Conservation (phyloP, 2,797 vertebrate species). For the Xenops minutus region DNA sequence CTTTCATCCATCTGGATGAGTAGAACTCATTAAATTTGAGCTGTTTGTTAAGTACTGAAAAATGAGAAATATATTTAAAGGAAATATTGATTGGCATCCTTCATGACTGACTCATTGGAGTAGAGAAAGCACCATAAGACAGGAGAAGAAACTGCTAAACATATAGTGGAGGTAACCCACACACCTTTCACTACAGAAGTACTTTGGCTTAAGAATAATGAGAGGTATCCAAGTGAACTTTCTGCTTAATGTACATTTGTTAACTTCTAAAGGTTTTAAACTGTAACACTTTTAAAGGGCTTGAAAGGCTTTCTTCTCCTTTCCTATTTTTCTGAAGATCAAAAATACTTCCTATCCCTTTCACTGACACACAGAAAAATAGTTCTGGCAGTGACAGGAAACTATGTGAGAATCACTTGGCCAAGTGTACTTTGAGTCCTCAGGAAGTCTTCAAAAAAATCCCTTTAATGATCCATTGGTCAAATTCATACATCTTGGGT, state of each 20-base stretch:
- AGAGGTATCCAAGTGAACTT: not conserved
- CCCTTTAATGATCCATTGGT: not conserved
- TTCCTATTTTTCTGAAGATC: not conserved
- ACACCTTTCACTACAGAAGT: not conserved
- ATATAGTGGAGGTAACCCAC: not conserved
- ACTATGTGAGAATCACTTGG: not conserved
- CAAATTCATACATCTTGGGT: not conserved
- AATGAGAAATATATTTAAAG: not conserved
- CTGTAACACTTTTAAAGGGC: not conserved
- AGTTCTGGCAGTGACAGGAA: not conserved
- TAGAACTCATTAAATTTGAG: not conserved
- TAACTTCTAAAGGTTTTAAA: not conserved
- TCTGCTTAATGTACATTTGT: not conserved
- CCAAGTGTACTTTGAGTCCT: not conserved
- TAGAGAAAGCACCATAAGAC: not conserved
- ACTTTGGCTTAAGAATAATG: not conserved
- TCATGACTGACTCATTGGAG: accelerated
- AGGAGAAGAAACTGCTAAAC: not conserved
- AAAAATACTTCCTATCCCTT: not conserved
- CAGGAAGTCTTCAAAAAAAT: not conserved
- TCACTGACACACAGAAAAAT: not conserved
- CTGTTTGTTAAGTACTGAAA: not conserved
- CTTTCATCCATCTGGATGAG: not conserved
- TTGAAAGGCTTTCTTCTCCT: not conserved
- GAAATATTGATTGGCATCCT: not conserved